These are phyloP conservation scores for Hemicentrotus pulcherrimus DNA, from an alignment of 35 echinoderm and acorn worm species.

Conservation along the genomic window DNA sequence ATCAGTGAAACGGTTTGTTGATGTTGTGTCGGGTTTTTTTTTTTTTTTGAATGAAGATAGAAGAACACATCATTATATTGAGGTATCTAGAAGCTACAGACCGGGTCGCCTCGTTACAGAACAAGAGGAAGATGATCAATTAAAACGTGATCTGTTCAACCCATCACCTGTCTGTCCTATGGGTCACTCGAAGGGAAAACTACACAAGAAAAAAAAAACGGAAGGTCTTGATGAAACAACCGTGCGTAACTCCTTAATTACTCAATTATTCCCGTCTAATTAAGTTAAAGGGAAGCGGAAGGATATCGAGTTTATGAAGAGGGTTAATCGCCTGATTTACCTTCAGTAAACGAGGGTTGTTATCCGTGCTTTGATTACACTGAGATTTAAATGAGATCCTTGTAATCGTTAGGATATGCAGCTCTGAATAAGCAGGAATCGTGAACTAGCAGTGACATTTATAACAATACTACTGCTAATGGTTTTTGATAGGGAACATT, in stretches of 20 bases:
- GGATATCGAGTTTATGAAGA: not conserved
- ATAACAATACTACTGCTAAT: too few relatives aligned
- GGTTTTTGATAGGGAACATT: too few relatives aligned
- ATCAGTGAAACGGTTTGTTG: too few relatives aligned
- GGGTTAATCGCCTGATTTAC: not conserved
- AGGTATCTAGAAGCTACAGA: not conserved
- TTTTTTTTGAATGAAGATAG: not conserved
- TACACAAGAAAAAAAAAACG: not conserved
- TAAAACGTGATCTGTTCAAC: not conserved
- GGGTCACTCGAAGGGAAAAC: not conserved
- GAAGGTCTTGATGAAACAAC: not conserved
- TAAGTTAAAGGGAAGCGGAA: constrained; percentile 4
- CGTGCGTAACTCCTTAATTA: not conserved
- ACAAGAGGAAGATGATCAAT: not conserved
- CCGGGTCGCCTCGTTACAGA: not conserved
- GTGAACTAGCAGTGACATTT: too few relatives aligned
- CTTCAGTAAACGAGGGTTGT: not conserved
- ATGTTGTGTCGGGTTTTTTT: too few relatives aligned
- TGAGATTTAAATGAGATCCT: not conserved
- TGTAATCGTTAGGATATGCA: not conserved
- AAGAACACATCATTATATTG: not conserved
- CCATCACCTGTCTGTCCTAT: not conserved
- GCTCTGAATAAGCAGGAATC: too few relatives aligned
- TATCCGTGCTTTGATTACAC: not conserved
- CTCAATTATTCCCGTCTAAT: constrained; percentile 12